These are phyloP conservation scores for Odontomyia ornata DNA, from an alignment of 2,888 invertebrate species.

Conservation along the genomic window DNA sequence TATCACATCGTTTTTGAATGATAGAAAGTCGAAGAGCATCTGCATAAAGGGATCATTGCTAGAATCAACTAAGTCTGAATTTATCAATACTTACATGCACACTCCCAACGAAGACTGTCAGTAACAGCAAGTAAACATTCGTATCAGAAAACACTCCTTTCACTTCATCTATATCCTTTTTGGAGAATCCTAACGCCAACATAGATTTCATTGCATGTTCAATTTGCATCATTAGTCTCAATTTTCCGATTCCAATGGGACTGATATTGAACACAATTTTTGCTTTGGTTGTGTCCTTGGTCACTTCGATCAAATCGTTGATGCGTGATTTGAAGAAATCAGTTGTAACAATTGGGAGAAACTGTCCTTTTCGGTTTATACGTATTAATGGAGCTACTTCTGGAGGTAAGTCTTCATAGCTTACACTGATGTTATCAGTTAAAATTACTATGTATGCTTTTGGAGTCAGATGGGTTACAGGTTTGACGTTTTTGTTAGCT, in stretches of 20 bases:
- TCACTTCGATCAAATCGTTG: conserved; percentile 76
- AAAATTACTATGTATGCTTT: conserved; percentile 79
- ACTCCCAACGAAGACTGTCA: conserved; percentile 90
- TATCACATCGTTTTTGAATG: conserved; percentile 96
- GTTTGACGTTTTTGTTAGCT: conserved; percentile 58
- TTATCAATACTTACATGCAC: conserved; percentile 81
- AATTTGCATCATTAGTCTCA: conserved; percentile 80
- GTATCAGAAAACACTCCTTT: conserved; percentile 97
- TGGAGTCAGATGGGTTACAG: conserved; percentile 81
- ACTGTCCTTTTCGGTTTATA: conserved; percentile 70
- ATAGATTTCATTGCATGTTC: conserved; percentile 78
- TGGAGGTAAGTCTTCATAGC: conserved; percentile 72
- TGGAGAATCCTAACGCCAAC: conserved; percentile 76
- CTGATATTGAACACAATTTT: conserved; percentile 76
- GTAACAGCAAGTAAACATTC: conserved; percentile 87
- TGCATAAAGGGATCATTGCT: conserved; percentile 64
- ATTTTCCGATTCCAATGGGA: conserved; percentile 81
- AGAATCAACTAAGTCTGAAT: background rate
- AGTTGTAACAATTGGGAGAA: conserved; percentile 83
- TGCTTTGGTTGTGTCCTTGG: conserved; percentile 68
- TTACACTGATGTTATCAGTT: conserved; percentile 75
- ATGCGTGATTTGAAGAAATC: conserved; percentile 85
- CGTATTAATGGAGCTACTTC: conserved; percentile 74
- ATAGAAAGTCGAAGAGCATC: conserved; percentile 94
- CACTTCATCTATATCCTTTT: conserved; percentile 95